phyloP scores from a whole-genome alignment of 2,113 vertebrate species.

The Geothlypis trichas region DNA sequence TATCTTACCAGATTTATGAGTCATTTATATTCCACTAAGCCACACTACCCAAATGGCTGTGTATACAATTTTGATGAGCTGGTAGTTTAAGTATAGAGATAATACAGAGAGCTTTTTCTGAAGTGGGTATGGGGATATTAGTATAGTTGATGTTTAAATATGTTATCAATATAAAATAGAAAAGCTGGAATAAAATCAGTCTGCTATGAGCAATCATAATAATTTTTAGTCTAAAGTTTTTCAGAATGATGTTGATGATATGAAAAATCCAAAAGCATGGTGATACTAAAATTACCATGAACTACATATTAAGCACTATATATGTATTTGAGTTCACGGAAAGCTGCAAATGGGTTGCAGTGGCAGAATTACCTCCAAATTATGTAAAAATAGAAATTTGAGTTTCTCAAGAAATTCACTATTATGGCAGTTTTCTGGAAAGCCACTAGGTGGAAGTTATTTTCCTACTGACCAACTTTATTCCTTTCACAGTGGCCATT shows the following conservation, averaged over 20 bases:
- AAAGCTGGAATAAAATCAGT: conserved; percentile 2
- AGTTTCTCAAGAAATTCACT: neutral
- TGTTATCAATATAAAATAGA: conserved; percentile 13
- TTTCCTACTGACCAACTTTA: conserved; percentile 27
- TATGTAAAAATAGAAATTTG: neutral
- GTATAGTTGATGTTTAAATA: conserved; percentile 11
- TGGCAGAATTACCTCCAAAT: neutral
- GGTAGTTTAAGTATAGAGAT: conserved; percentile 35
- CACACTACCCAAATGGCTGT: conserved; percentile 28
- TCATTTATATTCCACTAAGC: conserved; percentile 50
- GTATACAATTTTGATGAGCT: conserved; percentile 48
- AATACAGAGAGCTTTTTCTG: conserved; percentile 27
- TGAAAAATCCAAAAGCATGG: neutral
- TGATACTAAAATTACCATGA: neutral
- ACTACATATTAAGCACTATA: neutral
- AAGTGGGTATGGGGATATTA: conserved; percentile 31
- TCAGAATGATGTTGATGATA: neutral
- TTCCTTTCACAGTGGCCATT: neutral
- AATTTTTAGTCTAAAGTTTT: conserved; percentile 19
- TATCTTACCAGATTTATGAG: conserved; percentile 34
- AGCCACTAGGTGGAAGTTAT: conserved; percentile 67
- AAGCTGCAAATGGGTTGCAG: neutral
- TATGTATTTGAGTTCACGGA: neutral
- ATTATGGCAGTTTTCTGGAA: conserved; percentile 27
- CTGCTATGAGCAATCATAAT: neutral